Evolutionary conservation across 2,113 vertebrate species (phyloP), one percentile per base, ranked within the genome.

Genomic region (Barbus barbus): DNA sequence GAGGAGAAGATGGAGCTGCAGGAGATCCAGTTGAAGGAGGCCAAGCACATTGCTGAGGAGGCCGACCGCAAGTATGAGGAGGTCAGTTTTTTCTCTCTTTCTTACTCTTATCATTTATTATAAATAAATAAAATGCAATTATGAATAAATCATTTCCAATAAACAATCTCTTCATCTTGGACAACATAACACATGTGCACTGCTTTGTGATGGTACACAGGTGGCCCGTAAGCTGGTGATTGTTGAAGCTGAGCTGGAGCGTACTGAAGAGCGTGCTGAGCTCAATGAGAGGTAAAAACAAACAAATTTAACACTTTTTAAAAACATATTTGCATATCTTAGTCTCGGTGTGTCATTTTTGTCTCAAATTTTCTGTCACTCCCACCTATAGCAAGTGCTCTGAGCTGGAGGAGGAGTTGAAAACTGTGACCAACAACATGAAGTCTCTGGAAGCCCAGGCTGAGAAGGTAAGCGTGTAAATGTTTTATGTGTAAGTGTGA

Each of bases 381-480:
- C 36, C 28, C 24, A 60, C 89, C 88, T 53, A 92, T 93, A 99
- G 98, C 94, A 99, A 99, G 96, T 99, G 97, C 95, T 95, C 97
- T 92, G 98, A 99, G 94, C 97, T 99, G 92, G 98, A 99, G 93
- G 98, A 99, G 93, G 98, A 99, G 89, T 95, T 99, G 95, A 99
- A 99, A 95, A 99, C 97, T 84, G 98, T 99, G 92, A 98, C 97
- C 93, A 99, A 99, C 97, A 99, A 97, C 95, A 93, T 99, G 95
- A 99, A 99, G 95, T 99, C 98, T 90, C 95, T 99, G 93, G 98
- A 99, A 95, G 98, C 98, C 92, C 98, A 99, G 96, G 97, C 98
- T 90, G 98, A 99, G 93, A 99, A 99, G 96, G 98, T 99, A 95
- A 91, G 95, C 92, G 7, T 61, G 65, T 72, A 44, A 65, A 67